Evolutionary conservation across 2,888 invertebrate species (phyloP), one percentile per base, ranked within the genome.

Genomic region (Plebejus argus): DNA sequence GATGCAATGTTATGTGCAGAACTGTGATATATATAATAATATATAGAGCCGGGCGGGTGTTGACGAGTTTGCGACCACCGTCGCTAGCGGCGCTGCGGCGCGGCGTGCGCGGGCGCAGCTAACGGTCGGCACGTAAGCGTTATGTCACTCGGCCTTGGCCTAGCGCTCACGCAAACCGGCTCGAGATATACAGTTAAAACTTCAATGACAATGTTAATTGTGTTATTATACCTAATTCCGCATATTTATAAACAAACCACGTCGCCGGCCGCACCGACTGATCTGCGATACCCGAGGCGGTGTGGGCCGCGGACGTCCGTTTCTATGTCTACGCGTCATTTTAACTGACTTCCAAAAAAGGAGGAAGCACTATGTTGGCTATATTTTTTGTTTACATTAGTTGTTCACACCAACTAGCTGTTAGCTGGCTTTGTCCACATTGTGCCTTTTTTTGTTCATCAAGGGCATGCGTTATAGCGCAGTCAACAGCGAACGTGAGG

Each of bases 91-190:
- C 20, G 82, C 83, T 82, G 39, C 39, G 45, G 45, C 45, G 45
- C 45, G 45, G 45, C 45, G 45, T 45, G 82, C 84, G 81, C 78
- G 81, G 82, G 84, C 84, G 83, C 82, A 83, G 80, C 82, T 87
- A 87, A 88, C 87, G 87, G 86, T 83, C 85, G 84, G 84, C 85
- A 85, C 85, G 86, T 84, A 87, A 86, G 81, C 83, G 86, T 89
- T 89, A 89, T 89, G 88, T 89, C 88, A 89, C 85, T 79, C 89
- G 93, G 90, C 93, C 93, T 93, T 93, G 93, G 91, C 91, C 91
- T 90, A 91, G 90, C 92, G 88, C 86, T 88, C 81, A 78, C 76
- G 81, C 77, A 78, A 71, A 80, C 80, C 77, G 81, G 80, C 72
- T 49, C 53, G 39, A 70, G n/a, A 71, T 76, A 76, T 66, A 77